These are phyloP conservation scores for Macquaria ambigua DNA, from an alignment of 2,113 vertebrate species.

Conservation along the genomic window DNA sequence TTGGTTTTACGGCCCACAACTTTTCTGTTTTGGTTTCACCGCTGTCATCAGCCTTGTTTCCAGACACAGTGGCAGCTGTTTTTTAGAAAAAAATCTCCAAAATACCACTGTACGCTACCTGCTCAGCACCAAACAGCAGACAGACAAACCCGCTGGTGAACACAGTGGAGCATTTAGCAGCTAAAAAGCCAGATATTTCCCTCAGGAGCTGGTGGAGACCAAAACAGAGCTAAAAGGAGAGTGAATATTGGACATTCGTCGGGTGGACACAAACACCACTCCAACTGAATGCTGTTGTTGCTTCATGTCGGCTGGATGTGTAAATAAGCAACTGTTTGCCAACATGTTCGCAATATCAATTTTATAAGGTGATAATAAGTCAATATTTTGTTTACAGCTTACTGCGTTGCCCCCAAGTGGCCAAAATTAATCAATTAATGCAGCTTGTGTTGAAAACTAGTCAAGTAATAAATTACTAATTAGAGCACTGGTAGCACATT, in stretches of 20 bases:
- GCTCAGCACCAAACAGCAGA: not conserved
- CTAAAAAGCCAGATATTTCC: too few species aligned
- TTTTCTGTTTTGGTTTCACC: not conserved
- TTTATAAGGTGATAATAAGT: not conserved
- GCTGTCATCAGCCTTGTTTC: not conserved
- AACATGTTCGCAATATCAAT: not conserved
- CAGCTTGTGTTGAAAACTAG: constrained; percentile 1
- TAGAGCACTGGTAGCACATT: not conserved
- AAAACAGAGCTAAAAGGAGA: not conserved
- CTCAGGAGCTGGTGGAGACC: not conserved
- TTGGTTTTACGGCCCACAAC: not conserved
- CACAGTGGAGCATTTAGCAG: not conserved
- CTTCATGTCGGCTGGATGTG: not conserved
- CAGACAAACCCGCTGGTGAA: not conserved
- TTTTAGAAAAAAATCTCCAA: not conserved
- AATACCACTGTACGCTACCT: not conserved
- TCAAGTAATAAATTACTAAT: not conserved
- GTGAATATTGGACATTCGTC: not conserved
- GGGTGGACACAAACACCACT: not conserved
- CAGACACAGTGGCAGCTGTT: not conserved
- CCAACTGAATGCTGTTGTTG: not conserved
- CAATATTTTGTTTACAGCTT: not conserved
- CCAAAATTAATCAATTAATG: accelerated
- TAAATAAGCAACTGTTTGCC: too few species aligned
- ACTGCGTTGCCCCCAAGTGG: not conserved